Base-by-base conservation (phyloP, 2,888 invertebrate genomes). In the Pseudoips prasinana region DNA sequence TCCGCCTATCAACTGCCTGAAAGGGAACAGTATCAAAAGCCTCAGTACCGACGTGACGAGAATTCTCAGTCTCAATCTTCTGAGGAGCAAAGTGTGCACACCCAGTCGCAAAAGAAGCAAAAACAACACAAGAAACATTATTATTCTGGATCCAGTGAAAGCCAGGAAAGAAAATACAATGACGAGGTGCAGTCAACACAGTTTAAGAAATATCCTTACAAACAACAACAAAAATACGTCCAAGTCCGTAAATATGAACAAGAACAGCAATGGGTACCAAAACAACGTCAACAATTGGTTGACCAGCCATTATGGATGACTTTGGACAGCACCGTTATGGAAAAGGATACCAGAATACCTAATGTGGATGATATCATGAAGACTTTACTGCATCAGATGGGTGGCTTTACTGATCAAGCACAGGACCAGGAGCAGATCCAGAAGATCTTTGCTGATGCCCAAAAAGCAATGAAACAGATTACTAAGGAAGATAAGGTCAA, bases 361-460 rank as follows among this genome's bases (percentile, higher is more conserved):
- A n/a, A n/a, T n/a, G n/a, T n/a, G n/a, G n/a, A n/a, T 20, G 2
- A 3, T n/a, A 57, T 74, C 28, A 35, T 53, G 8, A 80, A 77
- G 77, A 69, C 58, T 7, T 66, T 25, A 8, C 25, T 47, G 24
- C 25, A 64, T 33, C 64, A 73, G 44, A 64, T 73, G 29, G 51
- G 56, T 18, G 63, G 61, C 6, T 64, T 70, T 1, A 55, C 60
- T 11, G 54, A 54, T 8, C 53, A 56, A 28, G 52, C 66, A 32
- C 47, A 50, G 14, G 38, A 38, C 9, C 42, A 67, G 42, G 65
- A 72, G 27, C 76, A 78, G 22, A 73, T 80, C 34, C 68, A 73
- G 35, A 65, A 57, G 7, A 78, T 85, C 38, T 83, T 74, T 60
- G 45, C 52, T 8, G 76, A 76, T 7, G 85, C 87, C 9, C 70